phyloP scores from a whole-genome alignment of 53 echinoderm and acorn worm species.

The Astropecten irregularis region DNA sequence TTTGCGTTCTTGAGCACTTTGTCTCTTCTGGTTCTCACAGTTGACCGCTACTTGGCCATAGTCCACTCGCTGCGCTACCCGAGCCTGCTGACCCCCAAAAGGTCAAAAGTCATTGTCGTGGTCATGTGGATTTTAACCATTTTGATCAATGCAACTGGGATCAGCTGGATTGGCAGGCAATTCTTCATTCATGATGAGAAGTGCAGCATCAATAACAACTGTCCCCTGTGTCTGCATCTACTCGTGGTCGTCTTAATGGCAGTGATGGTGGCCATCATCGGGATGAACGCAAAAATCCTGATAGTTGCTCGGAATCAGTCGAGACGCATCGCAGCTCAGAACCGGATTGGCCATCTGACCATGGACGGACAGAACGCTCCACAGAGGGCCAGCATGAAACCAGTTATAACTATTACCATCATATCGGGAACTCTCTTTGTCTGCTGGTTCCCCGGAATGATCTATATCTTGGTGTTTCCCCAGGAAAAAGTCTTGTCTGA shows the following conservation, averaged over 20 bases:
- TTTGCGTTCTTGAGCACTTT: neutral
- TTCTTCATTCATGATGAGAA: no score
- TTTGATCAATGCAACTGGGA: neutral
- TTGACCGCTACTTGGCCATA: neutral
- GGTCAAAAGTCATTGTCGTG: neutral
- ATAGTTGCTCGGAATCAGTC: conserved; percentile 2
- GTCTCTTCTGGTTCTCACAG: neutral
- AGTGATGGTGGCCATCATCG: neutral
- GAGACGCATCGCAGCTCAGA: conserved; percentile 21
- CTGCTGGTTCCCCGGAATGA: neutral
- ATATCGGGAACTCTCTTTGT: conserved; percentile 10
- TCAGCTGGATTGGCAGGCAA: no score
- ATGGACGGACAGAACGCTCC: neutral
- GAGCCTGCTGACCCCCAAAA: neutral
- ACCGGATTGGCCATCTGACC: neutral
- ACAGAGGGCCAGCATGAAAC: conserved; percentile 3
- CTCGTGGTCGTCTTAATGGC: no score
- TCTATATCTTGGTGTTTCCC: no score
- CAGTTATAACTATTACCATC: conserved; percentile 8
- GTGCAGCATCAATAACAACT: no score
- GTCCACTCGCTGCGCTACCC: neutral
- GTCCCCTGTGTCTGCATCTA: no score
- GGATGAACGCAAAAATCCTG: neutral
- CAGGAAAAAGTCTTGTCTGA: no score
- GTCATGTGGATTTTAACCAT: neutral